Evolutionary conservation across 2,113 vertebrate genomes (phyloP).

Genomic region (Ploceus nigricollis): DNA sequence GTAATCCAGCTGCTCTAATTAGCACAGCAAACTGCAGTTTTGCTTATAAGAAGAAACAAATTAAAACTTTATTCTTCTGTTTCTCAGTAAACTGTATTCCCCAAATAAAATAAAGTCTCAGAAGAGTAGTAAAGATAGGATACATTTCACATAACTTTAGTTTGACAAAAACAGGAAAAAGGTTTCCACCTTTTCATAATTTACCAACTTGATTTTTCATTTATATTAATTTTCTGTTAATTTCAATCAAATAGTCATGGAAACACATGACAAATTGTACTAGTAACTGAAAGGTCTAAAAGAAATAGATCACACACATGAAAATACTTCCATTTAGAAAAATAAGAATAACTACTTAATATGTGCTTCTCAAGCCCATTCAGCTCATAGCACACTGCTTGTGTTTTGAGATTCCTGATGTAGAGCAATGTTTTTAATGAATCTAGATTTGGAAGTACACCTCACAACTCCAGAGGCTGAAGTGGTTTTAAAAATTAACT

Average conservation of each 20-base stretch:
- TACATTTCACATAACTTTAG: background rate
- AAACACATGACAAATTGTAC: background rate
- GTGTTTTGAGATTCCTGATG: background rate
- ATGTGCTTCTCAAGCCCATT: background rate
- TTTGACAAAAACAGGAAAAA: background rate
- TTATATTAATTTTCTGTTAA: background rate
- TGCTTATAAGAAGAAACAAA: slow-evolving; percentile 37
- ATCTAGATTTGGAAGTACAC: background rate
- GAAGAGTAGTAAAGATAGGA: background rate
- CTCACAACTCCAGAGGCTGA: background rate
- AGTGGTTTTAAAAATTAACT: background rate
- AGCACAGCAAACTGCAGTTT: slow-evolving; percentile 49
- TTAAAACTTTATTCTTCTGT: slow-evolving; percentile 7
- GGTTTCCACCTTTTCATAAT: background rate
- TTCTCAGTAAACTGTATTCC: background rate
- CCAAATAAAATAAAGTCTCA: background rate
- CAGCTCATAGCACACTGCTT: background rate
- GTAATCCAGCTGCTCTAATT: slow-evolving; percentile 62
- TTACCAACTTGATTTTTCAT: background rate
- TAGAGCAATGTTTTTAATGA: background rate
- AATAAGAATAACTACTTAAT: background rate
- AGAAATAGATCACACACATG: background rate
- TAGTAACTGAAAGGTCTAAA: background rate
- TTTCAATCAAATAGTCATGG: background rate
- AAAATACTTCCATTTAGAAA: background rate